A percentile compares a stretch with the other conserved stretches of the same genome.
phyloP scores from a whole-genome alignment of 2,888 invertebrate species.

The Hydrotaea cyrtoneurina region DNA sequence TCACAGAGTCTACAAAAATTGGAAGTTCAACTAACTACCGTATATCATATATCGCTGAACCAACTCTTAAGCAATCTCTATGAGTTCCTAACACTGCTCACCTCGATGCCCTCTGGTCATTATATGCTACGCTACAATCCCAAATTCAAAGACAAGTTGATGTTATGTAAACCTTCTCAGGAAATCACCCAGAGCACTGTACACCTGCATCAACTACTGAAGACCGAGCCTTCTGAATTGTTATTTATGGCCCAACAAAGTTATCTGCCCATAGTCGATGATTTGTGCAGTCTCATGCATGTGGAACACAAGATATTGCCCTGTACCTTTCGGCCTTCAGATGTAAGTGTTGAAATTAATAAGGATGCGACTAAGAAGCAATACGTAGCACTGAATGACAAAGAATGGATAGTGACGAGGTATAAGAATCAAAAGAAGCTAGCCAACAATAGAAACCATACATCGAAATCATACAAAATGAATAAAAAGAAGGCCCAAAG shows the following conservation, averaged over 20 bases:
- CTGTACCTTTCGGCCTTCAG: conserved; percentile 70
- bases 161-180: conserved; percentile 72
- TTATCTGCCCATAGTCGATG: conserved; percentile 72
- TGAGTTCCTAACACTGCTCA: conserved; percentile 73
- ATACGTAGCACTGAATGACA: neutral
- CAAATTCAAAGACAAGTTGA: conserved; percentile 73
- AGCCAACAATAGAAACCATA: neutral
- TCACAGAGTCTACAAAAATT: conserved; percentile 67
- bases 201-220: conserved; percentile 70
- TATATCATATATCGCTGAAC: conserved; percentile 70
- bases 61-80: conserved; percentile 71
- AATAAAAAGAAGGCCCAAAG: conserved; percentile 6
- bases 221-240: conserved; percentile 69
- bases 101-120: conserved; percentile 70
- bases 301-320: conserved; percentile 72
- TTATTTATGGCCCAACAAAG: conserved; percentile 71
- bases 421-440: neutral
- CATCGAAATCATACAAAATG: neutral
- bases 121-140: conserved; percentile 74
- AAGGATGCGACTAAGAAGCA: neutral
- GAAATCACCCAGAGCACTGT: conserved; percentile 70
- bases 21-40: conserved; percentile 71
- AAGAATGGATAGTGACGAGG: neutral
- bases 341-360: neutral
- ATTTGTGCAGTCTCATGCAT: conserved; percentile 73